These are phyloP conservation scores for Gymnothorax reevesii DNA, from an alignment of 2,797 vertebrate species.

Conservation along the genomic window DNA sequence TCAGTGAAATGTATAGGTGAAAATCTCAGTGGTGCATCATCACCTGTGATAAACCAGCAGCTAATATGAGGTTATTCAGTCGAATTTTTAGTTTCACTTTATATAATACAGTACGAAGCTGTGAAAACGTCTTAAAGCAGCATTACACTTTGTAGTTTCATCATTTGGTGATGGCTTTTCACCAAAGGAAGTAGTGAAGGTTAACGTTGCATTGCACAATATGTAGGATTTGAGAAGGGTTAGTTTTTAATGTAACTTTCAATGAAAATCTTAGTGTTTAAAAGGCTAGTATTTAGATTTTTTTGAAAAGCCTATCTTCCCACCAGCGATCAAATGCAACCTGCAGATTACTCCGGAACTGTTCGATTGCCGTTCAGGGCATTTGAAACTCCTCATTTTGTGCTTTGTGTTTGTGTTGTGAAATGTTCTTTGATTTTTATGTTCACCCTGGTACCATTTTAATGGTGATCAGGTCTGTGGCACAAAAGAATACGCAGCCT, in stretches of 20 bases:
- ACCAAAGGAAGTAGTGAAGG: neutral
- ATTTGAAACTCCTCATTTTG: neutral
- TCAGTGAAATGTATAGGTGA: conserved; percentile 33
- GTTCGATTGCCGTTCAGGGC: neutral
- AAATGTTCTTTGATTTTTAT: neutral
- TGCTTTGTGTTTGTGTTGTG: neutral
- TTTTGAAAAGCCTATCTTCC: neutral
- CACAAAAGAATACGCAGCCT: neutral
- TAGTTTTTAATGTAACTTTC: neutral
- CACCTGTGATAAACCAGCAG: conserved; percentile 47
- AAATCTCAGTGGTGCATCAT: conserved; percentile 39
- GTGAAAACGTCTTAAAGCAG: neutral
- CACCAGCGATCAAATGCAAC: neutral
- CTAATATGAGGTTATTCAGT: conserved; percentile 30
- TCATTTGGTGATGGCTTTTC: neutral
- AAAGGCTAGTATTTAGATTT: neutral
- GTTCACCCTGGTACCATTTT: neutral
- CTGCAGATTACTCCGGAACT: neutral
- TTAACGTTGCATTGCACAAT: neutral
- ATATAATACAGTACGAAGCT: neutral
- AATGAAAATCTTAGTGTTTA: neutral
- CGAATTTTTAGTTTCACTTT: neutral
- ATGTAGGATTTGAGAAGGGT: neutral
- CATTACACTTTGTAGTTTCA: neutral
- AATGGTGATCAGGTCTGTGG: neutral